Conservation (phyloP, 2,888 invertebrate species). For the Ectropis crepuscularia region DNA sequence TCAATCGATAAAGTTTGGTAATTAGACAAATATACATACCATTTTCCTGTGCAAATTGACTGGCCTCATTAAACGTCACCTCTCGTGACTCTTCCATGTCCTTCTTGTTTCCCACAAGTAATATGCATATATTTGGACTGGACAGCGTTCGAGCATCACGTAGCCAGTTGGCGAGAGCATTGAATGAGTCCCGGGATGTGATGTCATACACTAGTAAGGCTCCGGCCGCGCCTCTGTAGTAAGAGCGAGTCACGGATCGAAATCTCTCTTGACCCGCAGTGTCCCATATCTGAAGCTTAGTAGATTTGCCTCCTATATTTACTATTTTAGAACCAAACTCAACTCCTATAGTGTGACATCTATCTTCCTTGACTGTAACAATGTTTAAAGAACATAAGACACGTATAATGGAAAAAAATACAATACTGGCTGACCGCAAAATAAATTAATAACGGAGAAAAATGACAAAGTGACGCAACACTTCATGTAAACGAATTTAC, state of each 20-base stretch:
- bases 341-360: conserved; percentile 93
- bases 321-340: conserved; percentile 95
- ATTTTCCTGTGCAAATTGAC: conserved; percentile 93
- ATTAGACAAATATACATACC: conserved; percentile 73
- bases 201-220: conserved; percentile 96
- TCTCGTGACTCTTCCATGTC: conserved; percentile 92
- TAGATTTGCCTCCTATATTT: conserved; percentile 92
- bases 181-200: conserved; percentile 96
- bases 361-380: conserved; percentile 90
- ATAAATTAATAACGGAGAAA: no score
- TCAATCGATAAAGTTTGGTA: no score
- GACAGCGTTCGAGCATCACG: conserved; percentile 92
- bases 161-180: conserved; percentile 94
- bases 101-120: conserved; percentile 93
- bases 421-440: no score
- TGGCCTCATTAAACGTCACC: conserved; percentile 93
- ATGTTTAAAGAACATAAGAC: not conserved
- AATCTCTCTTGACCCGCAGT: conserved; percentile 99
- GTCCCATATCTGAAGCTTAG: conserved; percentile 93
- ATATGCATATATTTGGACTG: conserved; percentile 92
- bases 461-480: no score
- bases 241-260: conserved; percentile 94
- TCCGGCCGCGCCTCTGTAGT: conserved; percentile 95
- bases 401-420: no score
- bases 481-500: no score